Evolutionary conservation across 2,888 invertebrate genomes (phyloP).

Genomic region (Sympetrum striolatum): DNA sequence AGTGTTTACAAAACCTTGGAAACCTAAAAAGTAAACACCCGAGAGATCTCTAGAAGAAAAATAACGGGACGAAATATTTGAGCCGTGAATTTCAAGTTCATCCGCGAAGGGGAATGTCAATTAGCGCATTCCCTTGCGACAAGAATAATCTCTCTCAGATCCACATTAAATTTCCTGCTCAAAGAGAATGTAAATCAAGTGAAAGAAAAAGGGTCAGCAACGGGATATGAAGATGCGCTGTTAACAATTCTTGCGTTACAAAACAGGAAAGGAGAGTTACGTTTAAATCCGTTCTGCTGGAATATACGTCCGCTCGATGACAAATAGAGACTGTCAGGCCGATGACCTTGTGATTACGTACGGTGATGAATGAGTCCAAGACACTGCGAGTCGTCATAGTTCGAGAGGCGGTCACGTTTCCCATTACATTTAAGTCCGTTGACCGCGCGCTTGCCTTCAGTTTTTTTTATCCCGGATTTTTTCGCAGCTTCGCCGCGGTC

Average conservation of each 20-base stretch:
- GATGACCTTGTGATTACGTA: background rate
- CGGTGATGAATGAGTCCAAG: background rate
- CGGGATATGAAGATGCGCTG: background rate
- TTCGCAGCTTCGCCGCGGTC: background rate
- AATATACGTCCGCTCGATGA: background rate
- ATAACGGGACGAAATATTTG: too few species aligned
- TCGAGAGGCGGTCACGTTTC: background rate
- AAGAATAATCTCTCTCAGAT: background rate
- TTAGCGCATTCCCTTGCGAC: background rate
- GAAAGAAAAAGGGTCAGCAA: background rate
- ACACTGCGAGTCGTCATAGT: background rate
- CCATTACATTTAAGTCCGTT: background rate
- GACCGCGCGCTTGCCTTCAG: background rate
- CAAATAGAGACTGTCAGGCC: background rate
- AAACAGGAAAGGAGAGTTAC: background rate
- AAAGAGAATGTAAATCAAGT: background rate
- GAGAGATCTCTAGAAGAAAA: too few species aligned
- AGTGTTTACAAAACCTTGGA: too few species aligned
- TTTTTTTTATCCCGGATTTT: background rate
- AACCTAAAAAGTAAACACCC: too few species aligned
- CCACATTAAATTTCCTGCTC: background rate
- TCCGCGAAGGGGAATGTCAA: background rate
- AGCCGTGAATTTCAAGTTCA: background rate
- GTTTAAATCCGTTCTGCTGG: background rate
- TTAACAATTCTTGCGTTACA: background rate